A percentile compares a stretch with the other conserved stretches of the same genome.
phyloP scores from a whole-genome alignment of 2,797 vertebrate species.

The Orestias chungarensis region DNA sequence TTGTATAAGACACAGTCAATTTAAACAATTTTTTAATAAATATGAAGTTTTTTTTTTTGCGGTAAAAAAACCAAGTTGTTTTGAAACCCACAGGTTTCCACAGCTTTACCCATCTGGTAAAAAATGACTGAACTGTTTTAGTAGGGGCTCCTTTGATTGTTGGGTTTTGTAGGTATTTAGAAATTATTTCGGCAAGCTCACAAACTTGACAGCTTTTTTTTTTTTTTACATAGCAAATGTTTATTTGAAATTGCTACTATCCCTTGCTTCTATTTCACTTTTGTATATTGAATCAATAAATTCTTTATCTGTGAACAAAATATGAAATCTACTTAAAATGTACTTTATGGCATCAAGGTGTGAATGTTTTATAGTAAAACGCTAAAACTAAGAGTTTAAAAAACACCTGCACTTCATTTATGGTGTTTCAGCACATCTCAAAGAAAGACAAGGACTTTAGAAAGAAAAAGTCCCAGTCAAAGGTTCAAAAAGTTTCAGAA shows the following conservation, averaged over 20 bases:
- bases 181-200: neutral
- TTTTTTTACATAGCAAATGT: neutral
- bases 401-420: slow-evolving; percentile 12
- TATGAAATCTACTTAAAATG: neutral
- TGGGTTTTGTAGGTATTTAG: neutral
- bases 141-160: neutral
- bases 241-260: neutral
- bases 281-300: neutral
- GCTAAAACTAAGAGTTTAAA: slow-evolving; percentile 8
- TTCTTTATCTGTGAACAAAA: no score
- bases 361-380: slow-evolving; percentile 6
- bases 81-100: no score
- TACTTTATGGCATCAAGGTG: neutral
- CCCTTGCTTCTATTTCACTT: neutral
- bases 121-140: neutral
- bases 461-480: slow-evolving; percentile 47
- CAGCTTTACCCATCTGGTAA: no score
- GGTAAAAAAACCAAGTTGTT: no score
- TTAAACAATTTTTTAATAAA: no score
- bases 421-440: slow-evolving; percentile 9
- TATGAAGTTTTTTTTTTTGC: no score
- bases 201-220: neutral
- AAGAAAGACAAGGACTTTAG: neutral
- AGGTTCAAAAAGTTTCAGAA: slow-evolving; percentile 27
- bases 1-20: no score